Evolutionary conservation across 2,888 invertebrate genomes (phyloP).

Genomic region (Matsumyia berberina): DNA sequence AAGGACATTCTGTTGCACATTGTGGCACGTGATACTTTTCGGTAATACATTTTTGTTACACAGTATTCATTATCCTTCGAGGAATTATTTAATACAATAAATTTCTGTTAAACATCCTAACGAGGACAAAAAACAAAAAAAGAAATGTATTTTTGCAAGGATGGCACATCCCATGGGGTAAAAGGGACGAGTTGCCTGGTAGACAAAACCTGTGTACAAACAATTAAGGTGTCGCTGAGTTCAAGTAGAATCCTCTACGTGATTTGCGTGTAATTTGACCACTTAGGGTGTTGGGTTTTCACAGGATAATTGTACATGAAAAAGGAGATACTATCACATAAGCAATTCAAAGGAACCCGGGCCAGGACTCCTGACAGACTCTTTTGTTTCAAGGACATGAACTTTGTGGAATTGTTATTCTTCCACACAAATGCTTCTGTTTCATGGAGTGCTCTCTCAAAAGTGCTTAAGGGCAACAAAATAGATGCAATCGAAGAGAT

Average conservation of each 20-base stretch:
- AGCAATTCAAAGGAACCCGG: conserved; percentile 8
- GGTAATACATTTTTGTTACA: neutral
- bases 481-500: no score
- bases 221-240: conserved; percentile 20
- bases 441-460: no score
- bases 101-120: conserved; percentile 14
- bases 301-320: conserved; percentile 19
- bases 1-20: conserved; percentile 21
- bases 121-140: conserved; percentile 1
- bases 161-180: neutral
- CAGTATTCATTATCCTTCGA: neutral
- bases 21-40: conserved; percentile 21
- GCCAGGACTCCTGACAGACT: no score
- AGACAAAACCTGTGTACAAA: conserved; percentile 14
- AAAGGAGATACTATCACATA: conserved; percentile 4
- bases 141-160: neutral
- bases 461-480: no score
- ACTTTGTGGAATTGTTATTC: neutral
- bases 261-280: conserved; percentile 47
- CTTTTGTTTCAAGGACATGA: neutral
- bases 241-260: conserved; percentile 31
- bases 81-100: conserved; percentile 12
- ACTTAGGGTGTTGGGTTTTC: conserved; percentile 22
- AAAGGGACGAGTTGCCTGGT: neutral
- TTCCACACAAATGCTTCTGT: no score